phyloP scores from a whole-genome alignment of 2,113 vertebrate genomes.

The Felis chaus region DNA sequence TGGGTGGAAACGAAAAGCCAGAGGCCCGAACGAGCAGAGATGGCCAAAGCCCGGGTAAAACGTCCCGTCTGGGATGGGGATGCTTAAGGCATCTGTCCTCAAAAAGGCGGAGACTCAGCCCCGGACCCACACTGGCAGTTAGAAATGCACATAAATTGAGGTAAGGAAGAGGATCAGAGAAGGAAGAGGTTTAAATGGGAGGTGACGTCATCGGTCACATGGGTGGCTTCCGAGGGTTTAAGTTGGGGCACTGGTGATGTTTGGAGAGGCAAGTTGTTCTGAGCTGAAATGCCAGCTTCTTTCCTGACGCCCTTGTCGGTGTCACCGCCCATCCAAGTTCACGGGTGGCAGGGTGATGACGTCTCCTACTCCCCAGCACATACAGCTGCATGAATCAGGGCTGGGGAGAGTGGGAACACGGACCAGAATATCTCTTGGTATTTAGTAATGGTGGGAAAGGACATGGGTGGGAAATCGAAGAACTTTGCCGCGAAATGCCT shows the following conservation, averaged over 20 bases:
- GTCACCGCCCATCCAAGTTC: constrained; percentile 20
- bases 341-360: constrained; percentile 1
- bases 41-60: neutral
- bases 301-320: neutral
- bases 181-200: neutral
- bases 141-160: fast-evolving
- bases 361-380: neutral
- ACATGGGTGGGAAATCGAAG: neutral
- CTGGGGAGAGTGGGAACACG: neutral
- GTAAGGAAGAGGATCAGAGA: neutral
- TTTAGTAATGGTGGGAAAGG: constrained; percentile 43
- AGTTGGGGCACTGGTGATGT: neutral
- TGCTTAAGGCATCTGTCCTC: neutral
- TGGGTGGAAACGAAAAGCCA: neutral
- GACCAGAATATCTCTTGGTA: constrained; percentile 63
- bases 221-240: neutral
- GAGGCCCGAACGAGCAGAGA: neutral
- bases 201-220: neutral
- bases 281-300: constrained; percentile 37
- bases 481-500: neutral
- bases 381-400: neutral
- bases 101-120: neutral
- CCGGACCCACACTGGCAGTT: fast-evolving
- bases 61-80: neutral
- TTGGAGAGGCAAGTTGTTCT: neutral